Evolutionary conservation across 2,113 vertebrate genomes (phyloP), one percentile per base, ranked within the genome.

Genomic region (Erpornis zantholeuca): DNA sequence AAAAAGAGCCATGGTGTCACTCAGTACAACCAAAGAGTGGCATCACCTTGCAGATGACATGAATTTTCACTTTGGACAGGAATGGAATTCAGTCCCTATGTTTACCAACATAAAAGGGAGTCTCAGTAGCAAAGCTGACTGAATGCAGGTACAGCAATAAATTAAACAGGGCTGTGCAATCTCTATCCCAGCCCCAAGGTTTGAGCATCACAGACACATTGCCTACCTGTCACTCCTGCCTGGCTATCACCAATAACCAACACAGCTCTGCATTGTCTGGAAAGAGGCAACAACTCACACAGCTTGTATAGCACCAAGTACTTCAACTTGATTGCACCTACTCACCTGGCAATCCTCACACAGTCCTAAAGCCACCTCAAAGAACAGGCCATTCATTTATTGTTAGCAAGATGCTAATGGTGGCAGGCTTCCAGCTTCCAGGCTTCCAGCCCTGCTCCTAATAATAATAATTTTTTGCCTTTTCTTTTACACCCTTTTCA

Each of bases 161-260:
- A 64, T 13, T 45, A 10, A 21, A 16, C 19, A 35, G 6, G 4
- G 7, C 29, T 50, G 10, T 6, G 25, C 66, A 76, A 10, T 7
- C 44, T 71, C 38, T 45, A 53, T 3, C 4, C 8, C 13, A 76
- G 1, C n/a, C 11, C 42, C 35, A 47, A 38, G 47, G 44, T 70
- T 6, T 77, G 35, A 45, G 18, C 7, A 14, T 23, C n/a, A 31
- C 0, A 15, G 21, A 7, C 4, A 6, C 14, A 6, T 0, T 71
- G 28, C 18, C 33, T 57, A 13, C 11, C 33, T 45, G 23, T 61
- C 50, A 72, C 7, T 25, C 4, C 35, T 36, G 8, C 31, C 47
- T 61, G 25, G 28, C 25, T 35, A 5, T 25, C 36, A 66, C 25
- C 29, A 71, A 23, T 12, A 89, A 50, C 18, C 29, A 77, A 36